Percentiles rank a stretch among this genome's conserved stretches.
These are phyloP conservation scores for Littorina saxatilis DNA, from an alignment of 1,140 invertebrate genomes.

Conservation along the genomic window DNA sequence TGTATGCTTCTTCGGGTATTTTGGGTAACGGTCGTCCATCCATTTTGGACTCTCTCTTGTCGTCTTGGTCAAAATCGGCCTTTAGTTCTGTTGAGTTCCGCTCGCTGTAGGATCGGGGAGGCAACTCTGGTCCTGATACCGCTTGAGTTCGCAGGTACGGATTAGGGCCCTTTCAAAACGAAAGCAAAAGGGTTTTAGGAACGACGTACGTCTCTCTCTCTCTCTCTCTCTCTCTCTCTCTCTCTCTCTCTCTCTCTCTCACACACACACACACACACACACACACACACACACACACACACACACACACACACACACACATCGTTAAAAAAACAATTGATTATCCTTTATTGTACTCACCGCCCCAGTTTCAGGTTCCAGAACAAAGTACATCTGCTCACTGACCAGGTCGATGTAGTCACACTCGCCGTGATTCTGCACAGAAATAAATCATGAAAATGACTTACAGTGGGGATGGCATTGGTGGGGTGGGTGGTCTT, in stretches of 20 bases:
- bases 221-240: too few relatives aligned
- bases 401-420: constrained; percentile 69
- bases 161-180: background rate
- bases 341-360: too few relatives aligned
- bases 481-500: too few relatives aligned
- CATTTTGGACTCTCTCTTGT: constrained; percentile 5
- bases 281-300: too few relatives aligned
- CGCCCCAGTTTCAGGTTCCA: background rate
- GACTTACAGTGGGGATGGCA: background rate
- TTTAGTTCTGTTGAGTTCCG: constrained; percentile 36
- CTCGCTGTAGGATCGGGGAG: constrained; percentile 30
- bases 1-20: constrained; percentile 52
- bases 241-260: too few relatives aligned
- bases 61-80: background rate
- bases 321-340: too few relatives aligned
- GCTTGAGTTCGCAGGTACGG: background rate
- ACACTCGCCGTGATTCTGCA: constrained; percentile 64
- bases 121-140: background rate
- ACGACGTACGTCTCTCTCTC: too few relatives aligned
- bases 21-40: constrained; percentile 46
- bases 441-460: background rate
- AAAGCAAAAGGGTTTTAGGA: background rate
- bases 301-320: too few relatives aligned
- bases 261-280: too few relatives aligned
- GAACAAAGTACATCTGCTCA: constrained; percentile 53